Conservation (phyloP, 2,113 vertebrate genomes). For the Pristiophorus japonicus region DNA sequence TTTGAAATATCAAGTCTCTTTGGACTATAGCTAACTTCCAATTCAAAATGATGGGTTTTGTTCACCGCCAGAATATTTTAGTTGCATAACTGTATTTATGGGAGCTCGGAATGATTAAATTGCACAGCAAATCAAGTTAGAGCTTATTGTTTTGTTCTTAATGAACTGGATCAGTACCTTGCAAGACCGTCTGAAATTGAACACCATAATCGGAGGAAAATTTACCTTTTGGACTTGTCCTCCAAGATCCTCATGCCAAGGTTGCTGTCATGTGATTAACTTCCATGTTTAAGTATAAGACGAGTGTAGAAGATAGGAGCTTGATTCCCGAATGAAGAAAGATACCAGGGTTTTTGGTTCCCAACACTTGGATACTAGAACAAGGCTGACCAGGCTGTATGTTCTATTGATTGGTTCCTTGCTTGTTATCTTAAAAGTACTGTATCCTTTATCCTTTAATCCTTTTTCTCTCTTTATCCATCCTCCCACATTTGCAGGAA, state of each 20-base stretch:
- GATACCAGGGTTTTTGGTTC: background rate
- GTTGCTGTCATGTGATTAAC: background rate
- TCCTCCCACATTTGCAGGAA: constrained; percentile 64
- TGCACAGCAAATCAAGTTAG: background rate
- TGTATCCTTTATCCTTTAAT: background rate
- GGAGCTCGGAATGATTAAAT: background rate
- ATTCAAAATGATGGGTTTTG: background rate
- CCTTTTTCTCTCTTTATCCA: background rate
- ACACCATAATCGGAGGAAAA: background rate
- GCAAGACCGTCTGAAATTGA: background rate
- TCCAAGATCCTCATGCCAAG: background rate
- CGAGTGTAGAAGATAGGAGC: background rate
- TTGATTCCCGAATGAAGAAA: background rate
- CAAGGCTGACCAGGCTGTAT: background rate
- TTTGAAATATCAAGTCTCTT: background rate
- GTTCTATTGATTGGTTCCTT: background rate
- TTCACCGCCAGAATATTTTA: background rate
- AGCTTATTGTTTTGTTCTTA: background rate
- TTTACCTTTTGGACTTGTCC: background rate
- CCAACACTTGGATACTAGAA: background rate
- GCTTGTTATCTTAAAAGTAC: background rate
- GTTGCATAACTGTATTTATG: background rate
- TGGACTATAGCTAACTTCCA: background rate
- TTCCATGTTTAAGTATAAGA: background rate
- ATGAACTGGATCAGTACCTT: background rate